Evolutionary conservation across 53 echinoderm and acorn worm species (phyloP), one percentile per base, ranked within the genome.

Genomic region (Glandiceps talaboti): DNA sequence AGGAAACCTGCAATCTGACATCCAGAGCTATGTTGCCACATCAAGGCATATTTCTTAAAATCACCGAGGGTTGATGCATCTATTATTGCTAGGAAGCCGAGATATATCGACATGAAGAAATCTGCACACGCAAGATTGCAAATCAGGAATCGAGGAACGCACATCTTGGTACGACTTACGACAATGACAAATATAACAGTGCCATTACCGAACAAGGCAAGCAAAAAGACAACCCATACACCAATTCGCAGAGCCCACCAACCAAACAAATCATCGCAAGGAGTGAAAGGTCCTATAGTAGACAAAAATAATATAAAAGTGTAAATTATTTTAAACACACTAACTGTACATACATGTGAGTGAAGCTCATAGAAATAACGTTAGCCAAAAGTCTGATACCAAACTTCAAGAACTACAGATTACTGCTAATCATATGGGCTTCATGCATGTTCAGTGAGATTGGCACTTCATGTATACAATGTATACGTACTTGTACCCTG

Each of bases 71-170:
- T 92, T 0, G 88, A 82, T 1, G 88, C 80, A 28, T 94, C 94
- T 0, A 88, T 88, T n/a, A 90, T 84, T 0, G 94, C 92, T 25
- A 94, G 88, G 73, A 94, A 86, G 14, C 86, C 85, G 0, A 94
- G 86, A 78, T 94, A 94, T 12, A 94, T 45, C 30, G 92, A 92
- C 88, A 94, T 86, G 29, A 88, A 87, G 81, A 94, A 90, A 28
- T 94, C 94, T 1, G 94, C 94, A 79, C 92, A 92, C 1, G 94
- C 94, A n/a, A 94, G 85, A 76, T 94, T 94, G 80, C 92, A 92
- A 81, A 94, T 92, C n/a, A 94, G 88, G 80, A 94, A 94, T 1
- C 92, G 82, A 0, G 94, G 90, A 1, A 94, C 94, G 31, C 89
- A 90, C 88, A 94, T 88, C 83, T 94, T 94, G 14, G 90, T 91